Base-by-base conservation (phyloP, 2,113 vertebrate species). In the Antechinus flavipes region DNA sequence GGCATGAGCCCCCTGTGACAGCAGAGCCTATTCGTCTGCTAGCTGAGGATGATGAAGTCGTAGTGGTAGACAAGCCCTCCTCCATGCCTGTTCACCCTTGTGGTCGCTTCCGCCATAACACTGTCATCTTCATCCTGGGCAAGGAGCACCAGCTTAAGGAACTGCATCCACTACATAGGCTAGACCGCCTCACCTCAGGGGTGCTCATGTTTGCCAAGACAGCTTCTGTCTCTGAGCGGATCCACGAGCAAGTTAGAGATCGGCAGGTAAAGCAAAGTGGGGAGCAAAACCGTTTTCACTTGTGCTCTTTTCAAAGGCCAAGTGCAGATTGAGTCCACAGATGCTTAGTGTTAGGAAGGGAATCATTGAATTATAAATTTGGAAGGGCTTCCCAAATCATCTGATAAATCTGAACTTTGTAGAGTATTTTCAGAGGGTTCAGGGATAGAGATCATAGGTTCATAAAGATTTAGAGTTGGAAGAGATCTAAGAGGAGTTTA, bases 41-140 rank as follows among this genome's bases (percentile, higher is more conserved):
- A 93, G 99, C 98, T 10, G 99, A 99, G 94, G 98, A 99, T 0
- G 98, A 99, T 0, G 99, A 99, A 27, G 98, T 99, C 91, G 99
- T 99, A 3, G 99, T 99, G 22, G 99, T 99, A 27, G 99, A 99
- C 98, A 99, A 99, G 93, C 99, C 99, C 0, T 99, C 99, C 11
- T 99, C 99, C 2, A 98, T 99, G 94, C 99, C 99, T 0, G 99
- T 99, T 0, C 99, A 99, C 54, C 99, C 99, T 8, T 99, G 99
- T 0, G 99, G 99, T 42, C 99, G 99, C 49, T 99, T 99, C 97
- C 99, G 99, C 10, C 99, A 99, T 98, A 99, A 99, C 98, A 99
- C 99, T 0, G 99, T 99, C 94, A 99, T 99, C 97, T 99, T 99
- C 98, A 99, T 99, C 97, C 97, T 99, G 93, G 99, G 99, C 46